Base-by-base conservation (phyloP, 2,888 invertebrate genomes). In the Trisateles emortualis region DNA sequence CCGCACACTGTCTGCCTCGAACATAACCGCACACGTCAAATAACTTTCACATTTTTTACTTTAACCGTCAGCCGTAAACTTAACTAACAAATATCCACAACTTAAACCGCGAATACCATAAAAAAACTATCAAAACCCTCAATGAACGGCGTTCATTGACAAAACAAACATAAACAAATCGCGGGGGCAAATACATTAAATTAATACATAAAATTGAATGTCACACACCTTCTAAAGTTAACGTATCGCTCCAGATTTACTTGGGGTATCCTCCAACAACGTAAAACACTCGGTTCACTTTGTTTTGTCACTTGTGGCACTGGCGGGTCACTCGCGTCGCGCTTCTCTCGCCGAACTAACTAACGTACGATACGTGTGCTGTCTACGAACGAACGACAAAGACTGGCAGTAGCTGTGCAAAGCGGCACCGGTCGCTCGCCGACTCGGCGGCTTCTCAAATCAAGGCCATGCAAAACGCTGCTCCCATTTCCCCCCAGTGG, bases 391-490 rank as follows among this genome's bases (percentile, higher is more conserved):
- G 81, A 70, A 78, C 68, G 69, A 66, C 69, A 69, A 70, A 81
- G 83, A 87, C 88, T 87, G 85, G 74, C 70, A 66, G 57, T 60
- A 48, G 52, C 61, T 64, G 57, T 62, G 68, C 67, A 72, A 61
- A 57, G 61, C 70, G 64, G 63, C 71, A 73, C 68, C 74, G 69
- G n/a, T 68, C 68, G 68, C 68, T 74, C 78, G 77, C 71, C 79
- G 77, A 72, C 68, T 73, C 78, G 77, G 72, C 79, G 77, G 72
- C 68, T 73, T 74, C 76, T 74, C 62, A 78, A 87, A 91, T 89
- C 91, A 89, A 87, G 90, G 90, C 87, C 90, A 90, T 85, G 88
- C 89, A 87, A 88, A 90, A 84, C 86, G 62, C 74, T 86, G 90
- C 85, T 88, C 90, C 87, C 90, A 88, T 88, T 90, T 88, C 84